Conservation (phyloP, 1,140 invertebrate genomes). For the Ostrea denselamellosa region DNA sequence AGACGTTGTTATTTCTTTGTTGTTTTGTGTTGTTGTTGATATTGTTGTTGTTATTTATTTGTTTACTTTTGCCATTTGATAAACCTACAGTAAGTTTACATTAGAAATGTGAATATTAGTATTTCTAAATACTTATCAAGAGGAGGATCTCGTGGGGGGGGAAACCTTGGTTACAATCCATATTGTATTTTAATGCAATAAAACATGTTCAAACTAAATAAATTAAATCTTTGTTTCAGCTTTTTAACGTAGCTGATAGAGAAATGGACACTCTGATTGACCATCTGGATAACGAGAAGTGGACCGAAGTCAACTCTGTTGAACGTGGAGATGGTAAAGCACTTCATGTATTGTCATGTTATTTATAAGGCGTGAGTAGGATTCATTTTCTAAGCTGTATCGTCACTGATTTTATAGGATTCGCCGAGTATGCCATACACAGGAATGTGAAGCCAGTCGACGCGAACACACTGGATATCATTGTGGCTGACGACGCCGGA, state of each 20-base stretch:
- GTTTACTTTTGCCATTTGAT: too few relatives aligned
- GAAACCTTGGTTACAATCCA: too few relatives aligned
- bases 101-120: too few relatives aligned
- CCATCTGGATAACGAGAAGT: background rate
- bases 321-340: constrained; percentile 1
- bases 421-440: constrained; percentile 41
- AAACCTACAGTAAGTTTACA: too few relatives aligned
- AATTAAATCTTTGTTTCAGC: too few relatives aligned
- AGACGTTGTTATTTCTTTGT: too few relatives aligned
- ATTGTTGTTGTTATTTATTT: too few relatives aligned
- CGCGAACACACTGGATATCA: constrained; percentile 31
- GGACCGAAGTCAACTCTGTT: background rate
- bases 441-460: constrained; percentile 33
- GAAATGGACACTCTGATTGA: constrained; percentile 2
- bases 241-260: background rate
- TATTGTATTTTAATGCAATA: too few relatives aligned
- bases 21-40: too few relatives aligned
- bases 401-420: background rate
- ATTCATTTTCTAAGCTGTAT: background rate
- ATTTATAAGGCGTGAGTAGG: background rate
- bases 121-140: too few relatives aligned
- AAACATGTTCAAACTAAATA: too few relatives aligned
- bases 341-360: background rate
- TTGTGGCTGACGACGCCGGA: constrained; percentile 39
- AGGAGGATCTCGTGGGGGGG: too few relatives aligned